Percentiles rank a stretch among this genome's conserved stretches.
Conservation (phyloP, 2,888 invertebrate genomes). For the Trissonchulus latispiculum region DNA sequence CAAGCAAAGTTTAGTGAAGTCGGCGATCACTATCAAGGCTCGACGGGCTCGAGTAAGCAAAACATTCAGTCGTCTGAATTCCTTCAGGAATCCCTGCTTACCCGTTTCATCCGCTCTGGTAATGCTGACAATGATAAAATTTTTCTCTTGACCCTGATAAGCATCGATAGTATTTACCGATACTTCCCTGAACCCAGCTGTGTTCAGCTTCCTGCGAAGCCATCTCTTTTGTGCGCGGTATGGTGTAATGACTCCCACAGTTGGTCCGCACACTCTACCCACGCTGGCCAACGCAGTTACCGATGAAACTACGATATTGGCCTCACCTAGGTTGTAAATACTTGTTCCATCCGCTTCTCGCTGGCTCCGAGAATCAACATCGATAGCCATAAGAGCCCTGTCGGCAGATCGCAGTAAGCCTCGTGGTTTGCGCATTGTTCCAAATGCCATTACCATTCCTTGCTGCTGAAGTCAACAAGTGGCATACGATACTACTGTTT, state of each 20-base stretch:
- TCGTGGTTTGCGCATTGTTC: not conserved
- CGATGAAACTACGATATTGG: not conserved
- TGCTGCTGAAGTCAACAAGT: not conserved
- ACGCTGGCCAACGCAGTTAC: not conserved
- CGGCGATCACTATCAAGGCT: no score
- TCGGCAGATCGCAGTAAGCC: not conserved
- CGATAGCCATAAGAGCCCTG: not conserved
- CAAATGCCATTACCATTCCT: not conserved
- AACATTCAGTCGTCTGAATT: no score
- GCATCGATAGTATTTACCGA: not conserved
- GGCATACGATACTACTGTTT: slow-evolving; percentile 4
- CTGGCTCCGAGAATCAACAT: not conserved
- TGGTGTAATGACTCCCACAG: not conserved
- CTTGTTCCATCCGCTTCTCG: slow-evolving; percentile 1
- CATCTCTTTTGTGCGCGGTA: slow-evolving; percentile 1
- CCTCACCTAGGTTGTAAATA: not conserved
- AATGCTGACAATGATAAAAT: no score
- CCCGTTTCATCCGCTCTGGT: no score
- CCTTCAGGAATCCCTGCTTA: no score
- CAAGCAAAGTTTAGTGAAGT: no score
- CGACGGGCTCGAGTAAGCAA: no score
- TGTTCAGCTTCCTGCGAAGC: not conserved
- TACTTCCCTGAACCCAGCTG: not conserved
- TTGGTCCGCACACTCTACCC: not conserved
- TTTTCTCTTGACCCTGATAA: no score